Evolutionary conservation across 2,113 vertebrate genomes (phyloP).

Genomic region (Tapirus terrestris): DNA sequence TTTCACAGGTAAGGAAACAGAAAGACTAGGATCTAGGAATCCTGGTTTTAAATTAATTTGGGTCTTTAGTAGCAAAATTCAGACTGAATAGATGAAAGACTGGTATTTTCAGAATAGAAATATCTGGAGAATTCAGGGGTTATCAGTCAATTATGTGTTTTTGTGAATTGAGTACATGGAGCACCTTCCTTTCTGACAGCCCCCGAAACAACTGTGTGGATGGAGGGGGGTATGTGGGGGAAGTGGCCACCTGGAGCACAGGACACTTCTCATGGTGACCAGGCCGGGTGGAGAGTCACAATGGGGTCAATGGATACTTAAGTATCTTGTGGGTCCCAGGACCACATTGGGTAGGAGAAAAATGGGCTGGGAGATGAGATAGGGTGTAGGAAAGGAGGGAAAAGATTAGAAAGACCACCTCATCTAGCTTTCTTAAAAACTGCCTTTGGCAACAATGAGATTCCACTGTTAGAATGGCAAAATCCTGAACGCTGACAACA

Average conservation of each 20-base stretch:
- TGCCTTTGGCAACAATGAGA: background rate
- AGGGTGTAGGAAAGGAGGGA: background rate
- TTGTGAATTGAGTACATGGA: background rate
- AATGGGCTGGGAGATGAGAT: background rate
- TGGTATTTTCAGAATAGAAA: background rate
- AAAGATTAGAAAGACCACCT: background rate
- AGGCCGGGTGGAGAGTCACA: background rate
- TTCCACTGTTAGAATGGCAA: background rate
- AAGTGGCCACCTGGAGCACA: background rate
- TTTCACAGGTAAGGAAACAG: background rate
- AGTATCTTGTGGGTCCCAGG: background rate
- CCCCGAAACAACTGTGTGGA: background rate
- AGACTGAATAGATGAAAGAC: background rate
- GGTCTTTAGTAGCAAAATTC: background rate
- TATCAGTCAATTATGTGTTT: background rate
- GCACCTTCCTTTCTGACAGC: background rate
- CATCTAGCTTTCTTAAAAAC: background rate
- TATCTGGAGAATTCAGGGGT: background rate
- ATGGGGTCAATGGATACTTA: no score
- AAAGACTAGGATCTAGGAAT: background rate
- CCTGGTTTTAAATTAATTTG: background rate
- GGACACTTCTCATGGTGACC: fast-evolving
- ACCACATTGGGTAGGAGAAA: fast-evolving
- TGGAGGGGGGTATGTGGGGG: background rate
- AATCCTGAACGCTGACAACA: background rate